Evolutionary conservation across 37 sponge, comb jelly and placozoan species (phyloP).

Genomic region (Eunapius fragilis): DNA sequence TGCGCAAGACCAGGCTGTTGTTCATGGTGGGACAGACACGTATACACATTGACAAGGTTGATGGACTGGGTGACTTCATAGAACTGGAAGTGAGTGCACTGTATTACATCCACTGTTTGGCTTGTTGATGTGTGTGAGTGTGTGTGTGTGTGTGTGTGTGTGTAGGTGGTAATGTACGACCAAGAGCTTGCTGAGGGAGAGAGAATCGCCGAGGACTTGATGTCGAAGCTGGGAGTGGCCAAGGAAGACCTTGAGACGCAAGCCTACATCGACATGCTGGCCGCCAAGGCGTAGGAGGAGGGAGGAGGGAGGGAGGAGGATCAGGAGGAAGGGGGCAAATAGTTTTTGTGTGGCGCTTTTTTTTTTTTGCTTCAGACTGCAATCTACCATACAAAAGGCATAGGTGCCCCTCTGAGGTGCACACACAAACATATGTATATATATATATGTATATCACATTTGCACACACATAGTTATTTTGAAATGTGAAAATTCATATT

Average conservation of each 20-base stretch:
- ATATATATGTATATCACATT: too few relatives aligned
- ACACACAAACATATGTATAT: too few relatives aligned
- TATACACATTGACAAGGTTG: constrained; percentile 74
- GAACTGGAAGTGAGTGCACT: constrained; percentile 81
- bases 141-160: not conserved
- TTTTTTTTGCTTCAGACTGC: not conserved
- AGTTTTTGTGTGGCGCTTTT: not conserved
- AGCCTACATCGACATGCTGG: constrained; percentile 80
- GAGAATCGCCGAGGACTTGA: constrained; percentile 63
- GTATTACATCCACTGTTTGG: too few relatives aligned
- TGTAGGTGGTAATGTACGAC: constrained; percentile 60
- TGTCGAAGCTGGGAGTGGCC: constrained; percentile 51
- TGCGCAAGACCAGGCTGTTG: constrained; percentile 64
- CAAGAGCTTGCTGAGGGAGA: constrained; percentile 63
- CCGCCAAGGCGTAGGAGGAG: not conserved
- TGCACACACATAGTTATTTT: not conserved
- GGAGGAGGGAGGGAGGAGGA: too few relatives aligned
- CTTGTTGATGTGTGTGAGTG: not conserved
- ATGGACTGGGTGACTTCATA: constrained; percentile 72
- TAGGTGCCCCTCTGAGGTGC: not conserved
- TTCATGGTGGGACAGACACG: constrained; percentile 82
- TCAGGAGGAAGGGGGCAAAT: too few relatives aligned
- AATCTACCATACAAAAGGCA: not conserved
- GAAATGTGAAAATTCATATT: not conserved
- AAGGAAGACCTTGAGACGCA: constrained; percentile 31